These are phyloP conservation scores for Muscicapa adusta DNA, from an alignment of 2,113 vertebrate species.

Conservation along the genomic window DNA sequence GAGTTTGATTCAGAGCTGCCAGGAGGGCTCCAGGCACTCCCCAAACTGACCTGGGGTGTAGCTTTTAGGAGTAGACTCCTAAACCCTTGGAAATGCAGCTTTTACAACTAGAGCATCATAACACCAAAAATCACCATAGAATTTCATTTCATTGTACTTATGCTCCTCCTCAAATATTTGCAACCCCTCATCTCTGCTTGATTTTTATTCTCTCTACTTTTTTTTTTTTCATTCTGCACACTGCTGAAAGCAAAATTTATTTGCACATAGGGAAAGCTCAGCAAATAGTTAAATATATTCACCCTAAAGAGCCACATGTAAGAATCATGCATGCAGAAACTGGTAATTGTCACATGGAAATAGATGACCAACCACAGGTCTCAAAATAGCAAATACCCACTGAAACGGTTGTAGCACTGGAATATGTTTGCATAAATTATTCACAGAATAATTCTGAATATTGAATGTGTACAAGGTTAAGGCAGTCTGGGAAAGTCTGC, in stretches of 20 bases:
- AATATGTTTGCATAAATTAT: conserved; percentile 33
- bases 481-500: neutral
- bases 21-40: neutral
- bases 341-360: neutral
- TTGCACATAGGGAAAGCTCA: neutral
- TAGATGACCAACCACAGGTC: neutral
- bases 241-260: neutral
- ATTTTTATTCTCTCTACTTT: neutral
- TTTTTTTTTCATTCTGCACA: neutral
- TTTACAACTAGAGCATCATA: neutral
- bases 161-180: neutral
- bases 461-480: neutral
- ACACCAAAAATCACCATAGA: neutral
- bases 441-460: conserved; percentile 12
- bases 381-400: neutral
- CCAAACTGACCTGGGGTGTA: accelerated
- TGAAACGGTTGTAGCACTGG: neutral
- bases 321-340: neutral
- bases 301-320: neutral
- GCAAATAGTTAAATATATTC: neutral
- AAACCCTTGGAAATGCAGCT: neutral
- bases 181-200: neutral
- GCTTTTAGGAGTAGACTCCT: neutral
- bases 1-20: neutral
- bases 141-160: neutral